phyloP scores from a whole-genome alignment of 2,113 vertebrate species.

The Dendrocopos noguchii region DNA sequence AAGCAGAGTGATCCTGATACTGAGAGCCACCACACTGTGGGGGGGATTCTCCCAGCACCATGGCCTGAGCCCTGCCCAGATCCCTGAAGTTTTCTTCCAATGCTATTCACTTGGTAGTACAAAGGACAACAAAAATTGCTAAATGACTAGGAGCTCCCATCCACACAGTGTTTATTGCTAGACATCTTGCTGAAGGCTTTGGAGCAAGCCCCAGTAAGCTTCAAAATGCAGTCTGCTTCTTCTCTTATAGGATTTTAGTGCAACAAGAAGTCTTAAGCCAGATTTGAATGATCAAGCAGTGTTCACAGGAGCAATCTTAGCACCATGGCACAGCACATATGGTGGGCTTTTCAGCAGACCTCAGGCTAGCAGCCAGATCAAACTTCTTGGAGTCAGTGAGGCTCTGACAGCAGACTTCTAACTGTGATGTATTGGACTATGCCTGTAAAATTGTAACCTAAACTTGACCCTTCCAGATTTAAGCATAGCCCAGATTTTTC shows the following conservation, averaged over 20 bases:
- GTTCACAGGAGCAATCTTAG: background rate
- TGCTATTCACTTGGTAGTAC: background rate
- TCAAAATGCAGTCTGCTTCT: background rate
- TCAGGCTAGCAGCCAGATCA: background rate
- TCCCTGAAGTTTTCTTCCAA: background rate
- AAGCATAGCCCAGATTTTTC: background rate
- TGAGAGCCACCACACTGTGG: rapidly evolving
- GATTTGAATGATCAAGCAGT: background rate
- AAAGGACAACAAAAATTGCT: background rate
- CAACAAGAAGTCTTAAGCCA: background rate
- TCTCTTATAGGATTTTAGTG: background rate
- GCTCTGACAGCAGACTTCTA: background rate
- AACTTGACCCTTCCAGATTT: background rate
- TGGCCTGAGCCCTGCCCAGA: background rate
- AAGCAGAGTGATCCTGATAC: background rate
- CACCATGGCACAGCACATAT: background rate
- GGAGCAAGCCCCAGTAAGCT: background rate
- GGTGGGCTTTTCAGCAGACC: background rate
- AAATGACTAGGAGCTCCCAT: background rate
- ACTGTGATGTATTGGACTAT: background rate
- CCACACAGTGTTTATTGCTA: background rate
- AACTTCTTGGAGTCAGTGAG: background rate
- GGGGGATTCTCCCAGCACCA: background rate
- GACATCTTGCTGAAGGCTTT: background rate
- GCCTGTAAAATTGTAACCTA: background rate